Base-by-base conservation (phyloP, 2,797 vertebrate genomes). In the Microctenopoma steveboyesi region DNA sequence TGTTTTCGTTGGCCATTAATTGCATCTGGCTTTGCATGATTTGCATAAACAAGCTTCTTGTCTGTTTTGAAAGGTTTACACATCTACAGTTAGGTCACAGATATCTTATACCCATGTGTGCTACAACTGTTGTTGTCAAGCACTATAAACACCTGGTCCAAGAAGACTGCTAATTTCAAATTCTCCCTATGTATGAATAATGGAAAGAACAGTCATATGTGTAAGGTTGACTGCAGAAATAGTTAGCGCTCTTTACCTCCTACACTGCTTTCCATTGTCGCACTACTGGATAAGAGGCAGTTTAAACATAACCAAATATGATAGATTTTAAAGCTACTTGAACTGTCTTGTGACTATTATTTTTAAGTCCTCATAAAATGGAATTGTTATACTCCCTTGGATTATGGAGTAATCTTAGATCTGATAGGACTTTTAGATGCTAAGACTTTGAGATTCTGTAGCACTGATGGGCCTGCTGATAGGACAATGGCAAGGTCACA, bases 281-380 rank as follows among this genome's bases (percentile, higher is more conserved):
- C 30, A 42, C 48, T n/a, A 33, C 61, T 53, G 28, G 13, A 49
- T 50, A 55, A 40, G 33, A 62, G 15, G 43, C 47, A 40, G 4
- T 59, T 48, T n/a, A 70, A 61, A 30, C 14, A n/a, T 25, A 64
- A 18, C 18, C 27, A 68, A 65, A 64, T 40, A 28, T 8, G 1
- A 8, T n/a, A 28, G 55, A 46, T 58, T 54, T 28, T 39, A 43
- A 30, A 46, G n/a, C 71, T 49, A 12, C 10, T 60, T 10, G 14
- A 60, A 64, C 12, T 33, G n/a, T 67, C 13, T 14, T 35, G 25
- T 25, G 35, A 59, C 18, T 51, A 52, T 67, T 47, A 64, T 54
- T 53, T 46, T 55, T 28, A 55, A 64, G n/a, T 62, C 43, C 39
- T 70, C 7, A 50, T 72, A 18, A 72, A 65, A 46, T 18, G 43